Evolutionary conservation across 2,888 invertebrate species (phyloP).

Genomic region (Temnothorax rugatulus): DNA sequence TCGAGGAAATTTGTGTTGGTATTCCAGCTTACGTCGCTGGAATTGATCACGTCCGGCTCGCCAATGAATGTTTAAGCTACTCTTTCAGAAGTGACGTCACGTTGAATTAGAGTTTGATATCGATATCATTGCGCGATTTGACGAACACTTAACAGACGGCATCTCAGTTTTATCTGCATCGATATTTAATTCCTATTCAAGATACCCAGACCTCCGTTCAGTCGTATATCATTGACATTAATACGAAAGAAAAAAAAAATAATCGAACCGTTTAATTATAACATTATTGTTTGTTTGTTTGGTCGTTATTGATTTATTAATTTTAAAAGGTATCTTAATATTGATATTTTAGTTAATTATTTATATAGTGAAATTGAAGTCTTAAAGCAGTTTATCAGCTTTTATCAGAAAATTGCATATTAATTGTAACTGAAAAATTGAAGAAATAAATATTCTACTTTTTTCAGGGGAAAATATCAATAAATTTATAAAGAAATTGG

Average conservation of each 20-base stretch:
- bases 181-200: neutral
- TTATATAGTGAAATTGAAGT: neutral
- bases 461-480: neutral
- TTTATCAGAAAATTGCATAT: neutral
- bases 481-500: neutral
- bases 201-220: neutral
- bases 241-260: neutral
- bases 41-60: conserved; percentile 76
- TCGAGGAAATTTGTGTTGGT: conserved; percentile 71
- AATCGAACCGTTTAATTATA: neutral
- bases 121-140: conserved; percentile 1
- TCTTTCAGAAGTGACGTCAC: conserved; percentile 63
- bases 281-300: neutral
- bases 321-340: neutral
- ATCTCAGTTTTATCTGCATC: conserved; percentile 6
- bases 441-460: neutral
- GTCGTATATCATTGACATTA: neutral
- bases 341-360: neutral
- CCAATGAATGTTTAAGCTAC: conserved; percentile 65
- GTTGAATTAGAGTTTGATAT: conserved; percentile 59
- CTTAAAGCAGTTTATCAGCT: neutral
- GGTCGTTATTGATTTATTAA: neutral
- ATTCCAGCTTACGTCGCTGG: conserved; percentile 72
- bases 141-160: conserved; percentile 13
- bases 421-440: neutral